Evolutionary conservation across 1,140 invertebrate genomes (phyloP).

Genomic region (Drosophila arawakana): DNA sequence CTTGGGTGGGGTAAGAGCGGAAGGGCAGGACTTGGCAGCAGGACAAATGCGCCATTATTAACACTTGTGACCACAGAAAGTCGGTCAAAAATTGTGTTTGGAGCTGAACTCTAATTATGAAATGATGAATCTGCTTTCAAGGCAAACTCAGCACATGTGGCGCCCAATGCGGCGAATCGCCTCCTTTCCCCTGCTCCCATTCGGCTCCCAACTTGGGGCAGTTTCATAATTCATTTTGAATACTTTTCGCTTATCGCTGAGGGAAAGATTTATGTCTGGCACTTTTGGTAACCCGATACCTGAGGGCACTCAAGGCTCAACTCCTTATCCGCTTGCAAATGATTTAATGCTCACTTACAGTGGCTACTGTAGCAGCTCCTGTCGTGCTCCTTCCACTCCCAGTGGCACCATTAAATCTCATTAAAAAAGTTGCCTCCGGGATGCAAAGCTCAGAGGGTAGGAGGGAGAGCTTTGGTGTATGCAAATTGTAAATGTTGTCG

Average conservation of each 20-base stretch:
- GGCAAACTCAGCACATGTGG: slow-evolving; percentile 35
- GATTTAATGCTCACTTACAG: slow-evolving; percentile 78
- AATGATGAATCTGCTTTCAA: slow-evolving; percentile 65
- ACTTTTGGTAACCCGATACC: slow-evolving; percentile 72
- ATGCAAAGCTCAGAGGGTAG: not conserved
- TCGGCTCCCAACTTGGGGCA: slow-evolving; percentile 13
- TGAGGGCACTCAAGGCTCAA: slow-evolving; percentile 43
- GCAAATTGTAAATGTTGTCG: slow-evolving; percentile 73
- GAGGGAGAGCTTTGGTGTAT: slow-evolving; percentile 29
- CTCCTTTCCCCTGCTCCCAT: not conserved
- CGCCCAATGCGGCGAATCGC: not conserved
- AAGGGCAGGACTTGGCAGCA: slow-evolving; percentile 2
- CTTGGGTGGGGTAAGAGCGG: not conserved
- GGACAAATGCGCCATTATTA: slow-evolving; percentile 72
- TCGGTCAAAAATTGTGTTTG: slow-evolving; percentile 64
- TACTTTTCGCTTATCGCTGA: slow-evolving; percentile 77
- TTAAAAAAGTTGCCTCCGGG: slow-evolving; percentile 67
- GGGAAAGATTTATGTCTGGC: slow-evolving; percentile 72
- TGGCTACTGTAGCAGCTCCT: slow-evolving; percentile 46
- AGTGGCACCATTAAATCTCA: slow-evolving; percentile 79
- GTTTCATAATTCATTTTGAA: slow-evolving; percentile 80
- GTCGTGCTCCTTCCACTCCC: slow-evolving; percentile 40
- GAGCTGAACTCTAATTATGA: slow-evolving; percentile 64
- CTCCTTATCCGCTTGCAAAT: slow-evolving; percentile 70
- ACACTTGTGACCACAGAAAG: slow-evolving; percentile 79